A percentile compares a stretch with the other conserved stretches of the same genome.
phyloP scores from a whole-genome alignment of 2,888 invertebrate genomes.

The Hemistola chrysoprasaria region DNA sequence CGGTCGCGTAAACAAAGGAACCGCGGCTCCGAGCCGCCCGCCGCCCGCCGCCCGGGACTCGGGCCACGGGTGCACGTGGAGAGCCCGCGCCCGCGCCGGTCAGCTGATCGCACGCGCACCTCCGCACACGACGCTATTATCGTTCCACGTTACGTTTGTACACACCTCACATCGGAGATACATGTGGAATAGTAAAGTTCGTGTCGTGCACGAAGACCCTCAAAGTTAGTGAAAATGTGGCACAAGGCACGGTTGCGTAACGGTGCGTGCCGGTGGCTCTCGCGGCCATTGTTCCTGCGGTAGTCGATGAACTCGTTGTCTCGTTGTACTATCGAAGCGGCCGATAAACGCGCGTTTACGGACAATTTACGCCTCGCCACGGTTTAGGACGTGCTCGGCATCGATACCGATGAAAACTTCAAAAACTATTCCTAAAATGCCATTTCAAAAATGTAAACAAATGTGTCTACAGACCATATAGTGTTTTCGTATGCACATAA shows the following conservation, averaged over 20 bases:
- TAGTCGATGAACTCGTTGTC: conserved; percentile 56
- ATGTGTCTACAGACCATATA: no score
- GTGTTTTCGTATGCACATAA: no score
- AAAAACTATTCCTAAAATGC: no score
- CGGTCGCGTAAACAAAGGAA: conserved; percentile 79
- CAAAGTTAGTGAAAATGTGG: conserved; percentile 47
- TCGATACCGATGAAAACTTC: no score
- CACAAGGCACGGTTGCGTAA: conserved; percentile 67
- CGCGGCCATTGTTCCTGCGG: conserved; percentile 47
- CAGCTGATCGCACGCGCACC: conserved; percentile 32
- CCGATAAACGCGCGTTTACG: conserved; percentile 35
- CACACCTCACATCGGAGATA: no score
- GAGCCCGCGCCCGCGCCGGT: conserved; percentile 32
- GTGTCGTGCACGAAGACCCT: conserved; percentile 1
- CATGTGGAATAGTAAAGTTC: no score
- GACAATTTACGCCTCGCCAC: conserved; percentile 20
- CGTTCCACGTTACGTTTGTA: no score
- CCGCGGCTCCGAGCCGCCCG: conserved; percentile 56
- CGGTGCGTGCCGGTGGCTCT: conserved; percentile 44
- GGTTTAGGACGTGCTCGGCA: no score
- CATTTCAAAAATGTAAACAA: no score
- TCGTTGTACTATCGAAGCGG: conserved; percentile 44
- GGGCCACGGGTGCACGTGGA: conserved; percentile 35
- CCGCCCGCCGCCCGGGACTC: conserved; percentile 46
- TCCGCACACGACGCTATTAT: conserved; percentile 26